Evolutionary conservation across 2,797 vertebrate species (phyloP), one percentile per base, ranked within the genome.

Genomic region (Micropoecilia bifurca): DNA sequence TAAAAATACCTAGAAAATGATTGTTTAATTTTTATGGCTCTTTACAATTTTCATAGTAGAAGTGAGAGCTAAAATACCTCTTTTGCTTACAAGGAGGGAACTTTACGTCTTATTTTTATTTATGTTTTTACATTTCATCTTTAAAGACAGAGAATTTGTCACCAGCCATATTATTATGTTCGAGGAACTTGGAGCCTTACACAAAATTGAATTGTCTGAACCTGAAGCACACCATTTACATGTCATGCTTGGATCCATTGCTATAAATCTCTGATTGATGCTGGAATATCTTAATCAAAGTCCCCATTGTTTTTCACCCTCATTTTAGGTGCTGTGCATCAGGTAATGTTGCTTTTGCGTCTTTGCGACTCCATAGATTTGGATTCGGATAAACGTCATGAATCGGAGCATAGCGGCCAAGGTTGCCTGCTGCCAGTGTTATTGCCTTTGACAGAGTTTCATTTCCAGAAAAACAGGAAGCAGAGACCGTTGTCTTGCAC

Each of bases 401-500:
- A 85, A 88, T 88, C 78, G 10, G 66, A 77, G 85, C 84, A 63
- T 81, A 80, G 84, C 85, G 48, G 88, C 86, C 88, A 89, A 81
- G 57, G 59, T 90, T 89, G 87, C 39, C 41, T 85, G 74, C 81
- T 80, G 89, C 90, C 89, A 92, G 82, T 69, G 63, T 89, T 88
- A 87, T 83, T 91, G 92, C 91, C 91, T 95, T 94, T 94, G 92
- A 95, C 94, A 94, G 91, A 91, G 92, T 93, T 92, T 91, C 85
- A 93, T 93, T 91, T 91, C 88, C 92, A 93, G 92, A 92, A 94
- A 95, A 95, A 95, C 95, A 95, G 95, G 95, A 96, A 95, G 92
- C 92, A 91, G 90, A 89, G 87, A 88, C 80, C 85, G 90, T 91
- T 89, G 86, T 92, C 88, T 89, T 92, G 89, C 86, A 86, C 90